These are phyloP conservation scores for Varanus salvator DNA, from an alignment of 2,113 vertebrate genomes.

Conservation along the genomic window DNA sequence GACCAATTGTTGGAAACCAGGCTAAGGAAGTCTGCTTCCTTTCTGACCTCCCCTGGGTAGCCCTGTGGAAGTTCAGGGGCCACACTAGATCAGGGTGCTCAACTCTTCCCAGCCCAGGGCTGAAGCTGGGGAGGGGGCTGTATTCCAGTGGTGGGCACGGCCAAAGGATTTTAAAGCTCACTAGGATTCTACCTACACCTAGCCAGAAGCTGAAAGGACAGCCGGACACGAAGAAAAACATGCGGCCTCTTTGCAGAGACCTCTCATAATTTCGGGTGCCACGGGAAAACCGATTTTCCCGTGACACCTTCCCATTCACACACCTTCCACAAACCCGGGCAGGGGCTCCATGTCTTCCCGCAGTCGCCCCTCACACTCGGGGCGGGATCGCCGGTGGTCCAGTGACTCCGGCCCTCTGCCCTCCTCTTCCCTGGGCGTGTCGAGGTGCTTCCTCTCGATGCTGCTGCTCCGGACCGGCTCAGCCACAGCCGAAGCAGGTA, in stretches of 20 bases:
- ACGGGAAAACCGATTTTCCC: too few species aligned
- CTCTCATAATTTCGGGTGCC: background rate
- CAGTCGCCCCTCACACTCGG: background rate
- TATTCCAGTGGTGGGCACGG: too few species aligned
- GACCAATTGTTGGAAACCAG: too few species aligned
- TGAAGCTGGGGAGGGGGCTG: too few species aligned
- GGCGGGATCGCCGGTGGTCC: background rate
- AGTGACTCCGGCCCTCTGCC: background rate
- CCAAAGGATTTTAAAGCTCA: background rate
- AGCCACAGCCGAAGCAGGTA: slow-evolving; percentile 25
- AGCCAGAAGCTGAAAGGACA: background rate
- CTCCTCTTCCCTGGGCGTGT: background rate
- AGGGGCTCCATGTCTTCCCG: slow-evolving; percentile 55
- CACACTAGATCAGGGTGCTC: too few species aligned
- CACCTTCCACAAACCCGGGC: slow-evolving; percentile 73
- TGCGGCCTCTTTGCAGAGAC: too few species aligned
- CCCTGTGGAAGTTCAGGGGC: too few species aligned
- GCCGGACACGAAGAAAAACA: background rate
- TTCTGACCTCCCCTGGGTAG: too few species aligned
- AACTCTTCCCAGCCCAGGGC: too few species aligned
- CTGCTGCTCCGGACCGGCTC: slow-evolving; percentile 57
- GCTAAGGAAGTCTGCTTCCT: too few species aligned
- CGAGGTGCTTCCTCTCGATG: background rate
- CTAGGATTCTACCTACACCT: background rate
- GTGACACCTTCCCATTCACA: background rate